These are phyloP conservation scores for Semotilus atromaculatus DNA, from an alignment of 2,797 vertebrate genomes.

Conservation along the genomic window DNA sequence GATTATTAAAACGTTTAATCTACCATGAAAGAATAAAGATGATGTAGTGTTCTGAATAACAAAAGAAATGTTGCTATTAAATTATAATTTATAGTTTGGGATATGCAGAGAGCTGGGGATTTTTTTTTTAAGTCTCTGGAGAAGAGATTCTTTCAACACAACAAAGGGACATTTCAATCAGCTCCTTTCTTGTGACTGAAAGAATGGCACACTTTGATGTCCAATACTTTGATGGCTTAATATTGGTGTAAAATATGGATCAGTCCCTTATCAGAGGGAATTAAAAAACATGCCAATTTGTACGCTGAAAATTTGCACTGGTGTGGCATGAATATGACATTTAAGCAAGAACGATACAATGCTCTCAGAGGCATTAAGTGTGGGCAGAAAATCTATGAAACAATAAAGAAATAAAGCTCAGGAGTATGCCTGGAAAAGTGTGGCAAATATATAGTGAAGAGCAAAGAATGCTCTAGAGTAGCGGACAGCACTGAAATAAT, in stretches of 20 bases:
- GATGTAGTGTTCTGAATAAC: background rate
- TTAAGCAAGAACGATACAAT: background rate
- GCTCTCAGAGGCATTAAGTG: background rate
- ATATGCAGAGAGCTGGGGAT: constrained; percentile 47
- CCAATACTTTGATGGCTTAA: constrained; percentile 66
- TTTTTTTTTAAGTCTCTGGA: constrained; percentile 64
- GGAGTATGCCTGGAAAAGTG: too few species aligned
- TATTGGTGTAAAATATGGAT: constrained; percentile 55
- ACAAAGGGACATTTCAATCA: constrained; percentile 72
- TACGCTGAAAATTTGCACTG: background rate
- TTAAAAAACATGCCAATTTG: constrained; percentile 56
- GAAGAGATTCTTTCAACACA: constrained; percentile 65
- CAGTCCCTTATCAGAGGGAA: constrained; percentile 56
- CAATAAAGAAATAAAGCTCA: background rate
- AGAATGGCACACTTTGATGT: constrained; percentile 70
- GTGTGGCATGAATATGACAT: constrained; percentile 12
- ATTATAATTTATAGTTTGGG: constrained; percentile 25
- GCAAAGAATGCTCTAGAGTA: background rate
- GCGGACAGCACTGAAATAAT: background rate
- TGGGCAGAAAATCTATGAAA: background rate
- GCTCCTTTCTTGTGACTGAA: constrained; percentile 66
- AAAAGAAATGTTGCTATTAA: background rate
- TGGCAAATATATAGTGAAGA: background rate
- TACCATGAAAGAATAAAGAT: background rate
- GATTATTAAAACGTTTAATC: background rate